Percentiles rank a stretch among this genome's conserved stretches.
Evolutionary conservation across 2,888 invertebrate genomes (phyloP).

Genomic region (Gibbula magus): DNA sequence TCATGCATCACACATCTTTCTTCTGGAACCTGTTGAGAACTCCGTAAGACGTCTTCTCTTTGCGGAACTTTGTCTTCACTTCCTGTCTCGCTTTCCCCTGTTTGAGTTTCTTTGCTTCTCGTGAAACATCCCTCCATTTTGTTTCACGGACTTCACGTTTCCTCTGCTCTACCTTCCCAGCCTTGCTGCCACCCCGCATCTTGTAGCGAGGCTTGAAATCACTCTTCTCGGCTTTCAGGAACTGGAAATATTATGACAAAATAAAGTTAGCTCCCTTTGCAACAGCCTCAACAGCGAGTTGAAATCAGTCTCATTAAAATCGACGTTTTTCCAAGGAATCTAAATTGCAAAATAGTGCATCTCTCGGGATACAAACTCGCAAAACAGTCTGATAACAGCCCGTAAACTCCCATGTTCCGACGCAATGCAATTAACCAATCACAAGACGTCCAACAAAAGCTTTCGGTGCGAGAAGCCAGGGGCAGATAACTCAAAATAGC

Average conservation of each 20-base stretch:
- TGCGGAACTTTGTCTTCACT: slow-evolving; percentile 36
- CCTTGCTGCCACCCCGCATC: slow-evolving; percentile 79
- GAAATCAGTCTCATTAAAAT: no score
- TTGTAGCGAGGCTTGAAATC: slow-evolving; percentile 86
- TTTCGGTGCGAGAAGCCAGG: no score
- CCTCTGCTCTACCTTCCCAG: slow-evolving; percentile 61
- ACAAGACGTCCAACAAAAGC: no score
- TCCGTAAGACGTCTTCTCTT: slow-evolving; percentile 32
- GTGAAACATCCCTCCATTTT: slow-evolving; percentile 43
- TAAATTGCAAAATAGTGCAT: no score
- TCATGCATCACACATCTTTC: background rate
- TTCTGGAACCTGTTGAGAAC: slow-evolving; percentile 56
- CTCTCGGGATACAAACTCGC: no score
- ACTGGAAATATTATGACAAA: slow-evolving; percentile 75
- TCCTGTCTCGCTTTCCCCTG: slow-evolving; percentile 41
- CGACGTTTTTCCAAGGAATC: no score
- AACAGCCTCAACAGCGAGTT: no score
- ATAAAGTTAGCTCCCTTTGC: no score
- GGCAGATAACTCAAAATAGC: no score
- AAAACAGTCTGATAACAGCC: no score
- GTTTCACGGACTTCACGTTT: slow-evolving; percentile 67
- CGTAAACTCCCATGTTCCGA: no score
- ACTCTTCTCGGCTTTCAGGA: slow-evolving; percentile 85
- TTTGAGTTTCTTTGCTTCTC: slow-evolving; percentile 45
- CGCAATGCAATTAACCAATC: no score